phyloP scores from a whole-genome alignment of 1,140 invertebrate genomes.

The Mylabris phalerata region DNA sequence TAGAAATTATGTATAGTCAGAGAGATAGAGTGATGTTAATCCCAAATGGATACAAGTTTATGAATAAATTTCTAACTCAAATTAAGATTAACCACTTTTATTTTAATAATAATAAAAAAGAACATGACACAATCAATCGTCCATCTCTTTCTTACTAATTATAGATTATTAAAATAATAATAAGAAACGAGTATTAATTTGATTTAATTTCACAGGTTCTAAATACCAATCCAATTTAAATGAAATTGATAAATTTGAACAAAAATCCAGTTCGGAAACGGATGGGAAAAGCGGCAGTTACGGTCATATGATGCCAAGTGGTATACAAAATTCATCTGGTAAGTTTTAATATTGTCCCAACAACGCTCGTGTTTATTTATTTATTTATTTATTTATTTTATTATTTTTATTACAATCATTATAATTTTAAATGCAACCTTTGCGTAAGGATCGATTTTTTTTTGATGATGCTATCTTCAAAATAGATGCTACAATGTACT shows the following conservation, averaged over 20 bases:
- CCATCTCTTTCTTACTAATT: too few species aligned
- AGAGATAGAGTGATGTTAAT: constrained; percentile 7
- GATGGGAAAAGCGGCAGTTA: constrained; percentile 40
- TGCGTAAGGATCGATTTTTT: too few species aligned
- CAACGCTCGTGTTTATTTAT: too few species aligned
- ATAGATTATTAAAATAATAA: too few species aligned
- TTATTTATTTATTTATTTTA: too few species aligned
- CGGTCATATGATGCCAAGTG: constrained; percentile 32
- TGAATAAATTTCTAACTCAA: constrained; percentile 14
- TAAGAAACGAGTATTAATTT: background rate
- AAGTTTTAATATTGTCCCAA: background rate
- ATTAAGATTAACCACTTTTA: constrained; percentile 7
- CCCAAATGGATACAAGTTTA: constrained; percentile 10
- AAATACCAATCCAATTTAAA: constrained; percentile 62
- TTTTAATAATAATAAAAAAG: too few species aligned
- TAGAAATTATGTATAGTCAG: constrained; percentile 4
- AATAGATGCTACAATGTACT: too few species aligned
- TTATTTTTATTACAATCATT: too few species aligned
- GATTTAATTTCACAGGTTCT: constrained; percentile 44
- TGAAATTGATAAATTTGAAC: constrained; percentile 63
- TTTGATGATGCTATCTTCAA: too few species aligned
- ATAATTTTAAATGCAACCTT: too few species aligned
- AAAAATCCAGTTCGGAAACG: constrained; percentile 52
- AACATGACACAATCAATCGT: too few species aligned
- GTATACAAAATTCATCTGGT: constrained; percentile 21